phyloP scores from a whole-genome alignment of 2,113 vertebrate genomes.

The Ondatra zibethicus region DNA sequence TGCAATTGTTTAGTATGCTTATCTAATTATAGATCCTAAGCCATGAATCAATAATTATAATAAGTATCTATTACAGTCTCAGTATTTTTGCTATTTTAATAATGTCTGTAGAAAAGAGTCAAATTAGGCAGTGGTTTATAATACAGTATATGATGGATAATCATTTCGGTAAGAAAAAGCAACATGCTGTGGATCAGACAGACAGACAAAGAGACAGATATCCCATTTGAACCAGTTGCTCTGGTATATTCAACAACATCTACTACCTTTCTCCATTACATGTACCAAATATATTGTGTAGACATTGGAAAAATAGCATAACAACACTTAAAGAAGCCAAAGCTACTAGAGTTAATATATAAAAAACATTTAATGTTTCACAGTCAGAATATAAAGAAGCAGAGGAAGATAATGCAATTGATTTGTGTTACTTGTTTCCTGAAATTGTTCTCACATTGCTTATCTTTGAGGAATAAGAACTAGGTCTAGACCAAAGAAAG shows the following conservation, averaged over 20 bases:
- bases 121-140: neutral
- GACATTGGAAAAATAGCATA: neutral
- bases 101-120: neutral
- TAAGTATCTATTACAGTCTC: too few species aligned
- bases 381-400: neutral
- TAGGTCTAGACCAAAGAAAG: neutral
- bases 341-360: neutral
- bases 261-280: neutral
- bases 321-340: neutral
- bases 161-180: neutral
- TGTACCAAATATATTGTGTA: neutral
- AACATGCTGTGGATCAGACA: neutral
- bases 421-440: neutral
- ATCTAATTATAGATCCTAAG: neutral
- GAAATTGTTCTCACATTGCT: conserved; percentile 7
- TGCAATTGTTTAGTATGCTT: neutral
- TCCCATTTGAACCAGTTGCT: neutral
- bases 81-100: neutral
- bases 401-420: neutral
- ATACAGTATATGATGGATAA: neutral
- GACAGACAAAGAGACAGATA: neutral
- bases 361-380: conserved; percentile 3
- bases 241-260: neutral
- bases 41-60: neutral
- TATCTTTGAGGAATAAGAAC: neutral